Evolutionary conservation across 2,113 vertebrate genomes (phyloP).

Genomic region (Gymnogyps californianus): DNA sequence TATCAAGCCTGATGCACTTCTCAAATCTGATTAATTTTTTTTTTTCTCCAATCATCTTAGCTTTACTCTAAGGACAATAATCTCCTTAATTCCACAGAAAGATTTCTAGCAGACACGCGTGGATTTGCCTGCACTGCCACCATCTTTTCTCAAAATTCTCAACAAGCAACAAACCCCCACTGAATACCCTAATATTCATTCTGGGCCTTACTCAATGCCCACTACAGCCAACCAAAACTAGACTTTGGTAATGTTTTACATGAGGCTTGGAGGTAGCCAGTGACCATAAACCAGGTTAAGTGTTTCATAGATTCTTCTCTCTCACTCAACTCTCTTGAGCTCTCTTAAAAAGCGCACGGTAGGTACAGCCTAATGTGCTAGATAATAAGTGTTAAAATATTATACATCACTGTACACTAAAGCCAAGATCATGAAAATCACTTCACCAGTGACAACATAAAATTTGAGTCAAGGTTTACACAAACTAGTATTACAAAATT

Average conservation of each 20-base stretch:
- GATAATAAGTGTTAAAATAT: not conserved
- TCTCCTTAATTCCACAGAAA: not conserved
- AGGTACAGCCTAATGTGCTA: not conserved
- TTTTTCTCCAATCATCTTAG: not conserved
- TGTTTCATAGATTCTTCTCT: not conserved
- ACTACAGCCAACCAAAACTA: not conserved
- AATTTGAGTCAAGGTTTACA: not conserved
- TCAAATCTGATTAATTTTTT: not conserved
- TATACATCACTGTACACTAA: not conserved
- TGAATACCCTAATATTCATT: not conserved
- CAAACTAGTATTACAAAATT: not conserved
- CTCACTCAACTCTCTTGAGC: not conserved
- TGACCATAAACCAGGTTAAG: not conserved
- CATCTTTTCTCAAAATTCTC: not conserved
- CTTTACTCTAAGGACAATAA: not conserved
- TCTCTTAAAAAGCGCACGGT: not conserved
- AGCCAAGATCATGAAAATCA: not conserved
- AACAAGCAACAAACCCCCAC: not conserved
- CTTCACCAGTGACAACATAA: not conserved
- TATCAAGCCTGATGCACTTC: not conserved
- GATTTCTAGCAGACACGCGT: not conserved
- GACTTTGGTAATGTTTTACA: accelerated
- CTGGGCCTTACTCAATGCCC: not conserved
- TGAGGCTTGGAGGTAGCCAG: not conserved
- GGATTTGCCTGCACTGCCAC: not conserved